These are phyloP conservation scores for Festucalex cinctus DNA, from an alignment of 2,113 vertebrate genomes.

Conservation along the genomic window DNA sequence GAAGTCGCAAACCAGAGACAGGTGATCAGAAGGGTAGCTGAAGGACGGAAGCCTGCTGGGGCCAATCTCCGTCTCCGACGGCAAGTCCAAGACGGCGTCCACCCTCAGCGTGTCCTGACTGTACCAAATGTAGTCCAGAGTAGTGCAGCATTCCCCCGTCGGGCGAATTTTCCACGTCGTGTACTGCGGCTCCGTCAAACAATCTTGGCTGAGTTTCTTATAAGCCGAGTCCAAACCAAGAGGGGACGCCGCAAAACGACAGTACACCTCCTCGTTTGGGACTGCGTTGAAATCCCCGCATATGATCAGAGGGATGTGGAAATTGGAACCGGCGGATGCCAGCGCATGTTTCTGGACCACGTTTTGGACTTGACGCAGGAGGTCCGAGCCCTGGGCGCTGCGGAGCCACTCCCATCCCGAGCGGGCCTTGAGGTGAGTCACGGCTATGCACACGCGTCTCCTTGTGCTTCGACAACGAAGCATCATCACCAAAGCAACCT, in stretches of 20 bases:
- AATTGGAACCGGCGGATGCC: background rate
- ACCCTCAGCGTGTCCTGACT: conserved; percentile 78
- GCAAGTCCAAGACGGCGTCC: conserved; percentile 79
- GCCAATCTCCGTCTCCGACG: conserved; percentile 91
- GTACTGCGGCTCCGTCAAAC: conserved; percentile 82
- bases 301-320: conserved; percentile 75
- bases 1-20: conserved; percentile 94
- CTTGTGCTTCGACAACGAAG: conserved; percentile 78
- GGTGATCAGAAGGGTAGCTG: conserved; percentile 91
- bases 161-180: conserved; percentile 96
- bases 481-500: conserved; percentile 84
- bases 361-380: conserved; percentile 82
- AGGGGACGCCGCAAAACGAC: conserved; percentile 80
- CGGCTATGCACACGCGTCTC: conserved; percentile 76
- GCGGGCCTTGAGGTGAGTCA: conserved; percentile 92
- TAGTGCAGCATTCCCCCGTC: conserved; percentile 87
- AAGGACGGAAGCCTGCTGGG: conserved; percentile 92
- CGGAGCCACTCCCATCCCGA: conserved; percentile 91
- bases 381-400: conserved; percentile 86
- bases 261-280: conserved; percentile 89
- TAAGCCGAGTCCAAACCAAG: conserved; percentile 90
- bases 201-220: conserved; percentile 84
- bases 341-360: conserved; percentile 65
- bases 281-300: conserved; percentile 95
- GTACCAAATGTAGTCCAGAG: conserved; percentile 98